Base-by-base conservation (phyloP, 2,797 vertebrate species). In the Etheostoma nigrum region DNA sequence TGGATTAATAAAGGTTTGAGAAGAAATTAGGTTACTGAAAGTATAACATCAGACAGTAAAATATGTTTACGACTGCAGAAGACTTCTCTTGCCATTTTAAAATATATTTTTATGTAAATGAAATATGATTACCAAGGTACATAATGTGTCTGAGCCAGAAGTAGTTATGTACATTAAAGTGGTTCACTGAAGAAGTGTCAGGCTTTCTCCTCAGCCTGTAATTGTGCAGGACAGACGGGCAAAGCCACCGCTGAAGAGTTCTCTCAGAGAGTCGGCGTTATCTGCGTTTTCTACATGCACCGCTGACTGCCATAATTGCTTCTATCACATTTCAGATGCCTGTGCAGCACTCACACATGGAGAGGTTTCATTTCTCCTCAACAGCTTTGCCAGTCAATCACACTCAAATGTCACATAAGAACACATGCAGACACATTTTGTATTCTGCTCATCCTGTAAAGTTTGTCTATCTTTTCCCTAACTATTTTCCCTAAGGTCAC, bases 241-340 rank as follows among this genome's bases (percentile, higher is more conserved):
- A 51, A 53, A 85, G 78, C 53, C 54, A 48, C 62, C 21, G 58
- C 21, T 82, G 59, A 72, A 70, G 72, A 57, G 76, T 75, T 80
- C 67, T 81, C 80, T 48, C 57, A 25, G 70, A 61, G 69, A 75
- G 45, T 36, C 12, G 14, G 4, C 44, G n/a, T 72, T 86, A 85
- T 87, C 82, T 86, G 72, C 64, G 45, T 88, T 86, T 74, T 72
- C 71, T 78, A 15, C 83, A 88, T 90, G 83, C 82, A 47, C 77
- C 2, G 36, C 52, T 85, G 82, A 91, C 86, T 69, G 76, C 72
- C 73, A 62, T 89, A 92, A 91, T 88, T 75, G 85, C 74, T 76
- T 90, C 44, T 77, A 70, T 83, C 55, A 68, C 77, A 79, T 87
- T 87, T 76, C 75, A 76, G 74, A 67, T 86, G 72, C 64, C 62